These are phyloP conservation scores for Gymnothorax javanicus DNA, from an alignment of 2,797 vertebrate genomes.

Conservation along the genomic window DNA sequence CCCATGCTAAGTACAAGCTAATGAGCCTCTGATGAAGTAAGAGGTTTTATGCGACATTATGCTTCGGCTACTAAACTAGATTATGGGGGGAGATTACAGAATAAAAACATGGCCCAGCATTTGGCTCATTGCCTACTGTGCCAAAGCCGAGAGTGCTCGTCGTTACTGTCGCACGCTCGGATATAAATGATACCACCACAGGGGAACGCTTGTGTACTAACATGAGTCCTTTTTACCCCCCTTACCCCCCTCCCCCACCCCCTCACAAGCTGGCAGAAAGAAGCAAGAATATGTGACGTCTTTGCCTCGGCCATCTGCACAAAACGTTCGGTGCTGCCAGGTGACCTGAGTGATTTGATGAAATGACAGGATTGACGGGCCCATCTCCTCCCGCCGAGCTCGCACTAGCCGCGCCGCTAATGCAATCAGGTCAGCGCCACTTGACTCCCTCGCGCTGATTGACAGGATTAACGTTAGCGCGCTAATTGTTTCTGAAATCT, in stretches of 20 bases:
- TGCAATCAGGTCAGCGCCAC: slow-evolving; percentile 16
- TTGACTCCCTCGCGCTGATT: slow-evolving; percentile 24
- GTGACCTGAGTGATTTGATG: neutral
- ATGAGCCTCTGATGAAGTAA: neutral
- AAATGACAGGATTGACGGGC: slow-evolving; percentile 20
- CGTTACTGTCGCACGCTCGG: neutral
- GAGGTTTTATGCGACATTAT: slow-evolving; percentile 11
- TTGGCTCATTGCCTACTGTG: neutral
- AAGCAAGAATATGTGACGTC: neutral
- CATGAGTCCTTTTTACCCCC: neutral
- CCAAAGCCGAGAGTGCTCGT: neutral
- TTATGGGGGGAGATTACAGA: neutral
- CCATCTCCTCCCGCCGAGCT: neutral
- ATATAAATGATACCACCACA: neutral
- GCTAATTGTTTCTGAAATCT: slow-evolving; percentile 53
- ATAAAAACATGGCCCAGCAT: neutral
- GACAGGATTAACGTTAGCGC: slow-evolving; percentile 38
- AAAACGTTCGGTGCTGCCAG: neutral
- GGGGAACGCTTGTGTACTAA: neutral
- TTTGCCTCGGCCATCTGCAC: neutral
- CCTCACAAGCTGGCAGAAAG: neutral
- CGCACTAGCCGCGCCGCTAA: slow-evolving; percentile 17
- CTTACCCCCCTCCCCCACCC: neutral
- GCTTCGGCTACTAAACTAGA: slow-evolving; percentile 3
- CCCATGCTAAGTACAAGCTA: neutral